Percentiles rank a stretch among this genome's conserved stretches.
phyloP scores from a whole-genome alignment of 2,113 vertebrate species.

The Oxyura jamaicensis region DNA sequence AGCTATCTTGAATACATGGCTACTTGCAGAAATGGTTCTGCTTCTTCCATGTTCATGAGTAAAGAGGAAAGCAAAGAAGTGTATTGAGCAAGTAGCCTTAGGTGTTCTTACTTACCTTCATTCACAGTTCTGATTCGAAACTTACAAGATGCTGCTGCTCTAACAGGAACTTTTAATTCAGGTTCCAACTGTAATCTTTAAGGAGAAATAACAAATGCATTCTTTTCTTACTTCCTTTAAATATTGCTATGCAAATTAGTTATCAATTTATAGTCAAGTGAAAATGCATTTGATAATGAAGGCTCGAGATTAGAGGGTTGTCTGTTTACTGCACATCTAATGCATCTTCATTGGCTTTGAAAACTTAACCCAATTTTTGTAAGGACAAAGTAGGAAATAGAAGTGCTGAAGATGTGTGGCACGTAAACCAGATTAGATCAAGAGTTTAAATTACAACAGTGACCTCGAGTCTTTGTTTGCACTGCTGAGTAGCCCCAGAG shows the following conservation, averaged over 20 bases:
- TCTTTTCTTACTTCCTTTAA: neutral
- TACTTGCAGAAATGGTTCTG: neutral
- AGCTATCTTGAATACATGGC: neutral
- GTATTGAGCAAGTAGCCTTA: neutral
- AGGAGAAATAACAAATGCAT: neutral
- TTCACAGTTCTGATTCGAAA: neutral
- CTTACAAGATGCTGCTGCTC: neutral
- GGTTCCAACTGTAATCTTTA: neutral
- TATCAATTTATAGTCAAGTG: neutral
- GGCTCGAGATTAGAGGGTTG: neutral
- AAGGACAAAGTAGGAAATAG: neutral
- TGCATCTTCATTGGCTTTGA: neutral
- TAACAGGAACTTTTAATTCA: neutral
- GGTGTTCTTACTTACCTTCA: neutral
- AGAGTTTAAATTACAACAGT: neutral
- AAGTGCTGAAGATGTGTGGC: neutral
- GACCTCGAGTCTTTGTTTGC: neutral
- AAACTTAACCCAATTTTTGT: neutral
- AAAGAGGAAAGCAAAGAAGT: neutral
- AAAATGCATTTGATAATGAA: neutral
- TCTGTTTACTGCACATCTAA: neutral
- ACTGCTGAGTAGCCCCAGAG: neutral
- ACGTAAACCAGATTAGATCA: neutral
- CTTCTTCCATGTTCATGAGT: neutral
- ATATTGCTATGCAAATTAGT: neutral